Conservation (phyloP, 2,888 invertebrate genomes). For the Pristionchus entomophagus region DNA sequence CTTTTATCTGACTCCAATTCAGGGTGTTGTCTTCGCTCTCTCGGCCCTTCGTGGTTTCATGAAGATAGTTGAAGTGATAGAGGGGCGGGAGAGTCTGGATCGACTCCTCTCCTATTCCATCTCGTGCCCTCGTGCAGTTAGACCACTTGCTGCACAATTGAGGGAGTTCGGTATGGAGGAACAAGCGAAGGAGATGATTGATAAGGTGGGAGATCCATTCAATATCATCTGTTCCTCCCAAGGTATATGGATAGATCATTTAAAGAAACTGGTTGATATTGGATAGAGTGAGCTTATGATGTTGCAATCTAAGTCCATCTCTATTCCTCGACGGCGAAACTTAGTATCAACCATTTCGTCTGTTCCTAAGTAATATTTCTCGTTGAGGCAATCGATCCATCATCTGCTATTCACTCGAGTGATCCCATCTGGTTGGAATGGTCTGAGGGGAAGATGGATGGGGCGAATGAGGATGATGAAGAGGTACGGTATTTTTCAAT, state of each 20-base stretch:
- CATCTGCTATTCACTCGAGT: not conserved
- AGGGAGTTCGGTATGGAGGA: constrained; percentile 10
- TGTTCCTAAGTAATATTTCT: too few species aligned
- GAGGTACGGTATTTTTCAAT: not conserved
- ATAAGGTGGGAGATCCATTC: not conserved
- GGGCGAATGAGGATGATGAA: not conserved
- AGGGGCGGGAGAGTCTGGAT: not conserved
- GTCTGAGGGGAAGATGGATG: constrained; percentile 8
- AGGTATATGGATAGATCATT: not conserved
- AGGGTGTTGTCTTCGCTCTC: constrained; percentile 28
- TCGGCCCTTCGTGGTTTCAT: constrained; percentile 7
- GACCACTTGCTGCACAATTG: constrained; percentile 11
- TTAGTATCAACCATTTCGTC: too few species aligned
- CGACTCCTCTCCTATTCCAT: not conserved
- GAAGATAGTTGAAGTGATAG: not conserved
- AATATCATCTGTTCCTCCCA: too few species aligned
- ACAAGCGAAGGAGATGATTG: constrained; percentile 19
- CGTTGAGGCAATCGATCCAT: not conserved
- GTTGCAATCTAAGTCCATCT: too few species aligned
- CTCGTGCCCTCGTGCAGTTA: not conserved
- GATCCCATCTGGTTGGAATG: constrained; percentile 37
- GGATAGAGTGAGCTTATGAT: too few species aligned
- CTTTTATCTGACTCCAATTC: not conserved
- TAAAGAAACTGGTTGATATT: too few species aligned
- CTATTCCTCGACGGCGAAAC: too few species aligned